Base-by-base conservation (phyloP, 2,113 vertebrate genomes). In the Hydropotes inermis region DNA sequence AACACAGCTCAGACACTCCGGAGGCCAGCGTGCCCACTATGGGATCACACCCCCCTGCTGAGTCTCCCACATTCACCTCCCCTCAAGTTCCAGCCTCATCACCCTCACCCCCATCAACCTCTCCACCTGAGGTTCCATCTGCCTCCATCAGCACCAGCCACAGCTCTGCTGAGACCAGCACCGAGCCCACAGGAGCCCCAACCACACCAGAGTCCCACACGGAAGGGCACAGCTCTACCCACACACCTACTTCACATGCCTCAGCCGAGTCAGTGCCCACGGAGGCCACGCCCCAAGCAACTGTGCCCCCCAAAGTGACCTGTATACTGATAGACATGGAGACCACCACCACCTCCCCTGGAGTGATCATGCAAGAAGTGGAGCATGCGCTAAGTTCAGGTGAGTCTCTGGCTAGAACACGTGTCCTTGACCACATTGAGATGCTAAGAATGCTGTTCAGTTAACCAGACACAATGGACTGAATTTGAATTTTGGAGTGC, bases 321-420 rank as follows among this genome's bases (percentile, higher is more conserved):
- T 95, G 89, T 0, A 70, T 94, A n/a, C 74, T 55, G 82, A 2
- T 1, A 0, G 95, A 58, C 23, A 6, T 25, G 0, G 94, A 97
- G 21, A 97, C 98, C 67, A 94, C 97, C 90, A 98, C 98, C 0
- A 28, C 95, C 2, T 78, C 98, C 50, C 67, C 98, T 0, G 92
- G 96, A 0, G 96, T 99, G 82, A 98, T 98, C 89, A n/a, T 99
- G 97, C 98, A 98, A 95, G 97, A 99, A 82, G 98, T 99, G 0
- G 98, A 98, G 0, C 99, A 92, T 0, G 98, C 98, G 3, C 78
- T 99, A 91, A 99, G 99, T 0, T 98, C 99, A 98, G 99, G 99
- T 99, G 93, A 99, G 99, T 79, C 17, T 67, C 12, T 3, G 10
- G 17, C 61, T 1, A 39, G 70, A 79, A 8, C 4, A 3, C 0